Base-by-base conservation (phyloP, 2,888 invertebrate species). In the Athrips mouffetella region DNA sequence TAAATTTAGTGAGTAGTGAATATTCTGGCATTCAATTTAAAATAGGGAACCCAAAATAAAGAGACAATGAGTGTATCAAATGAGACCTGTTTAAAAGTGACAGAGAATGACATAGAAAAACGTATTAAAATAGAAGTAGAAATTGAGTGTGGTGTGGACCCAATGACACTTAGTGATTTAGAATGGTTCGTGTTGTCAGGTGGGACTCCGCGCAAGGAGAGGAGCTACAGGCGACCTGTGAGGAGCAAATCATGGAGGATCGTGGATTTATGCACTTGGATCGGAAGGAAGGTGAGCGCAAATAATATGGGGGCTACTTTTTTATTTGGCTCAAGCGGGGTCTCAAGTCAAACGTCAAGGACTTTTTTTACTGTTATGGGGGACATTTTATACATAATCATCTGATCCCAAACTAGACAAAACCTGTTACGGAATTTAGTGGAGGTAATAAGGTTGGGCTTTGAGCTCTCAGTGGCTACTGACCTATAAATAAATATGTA, bases 171-270 rank as follows among this genome's bases (percentile, higher is more conserved):
- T 35, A 74, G 62, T 73, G 80, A 84, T 20, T 65, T 82, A 56
- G 80, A 84, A 52, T 85, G 81, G 82, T 81, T 84, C 63, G 64
- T 77, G 60, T 76, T 84, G 30, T 70, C 84, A 86, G 87, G 78
- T 59, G 80, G 73, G 11, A 79, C 81, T 2, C 79, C 81, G 11
- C 64, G 79, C 23, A 80, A 70, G 54, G 86, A 85, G 23, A 76
- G 67, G 51, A 67, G 49, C 35, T 51, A 63, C 41, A 71, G 84
- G 3, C 72, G 81, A 10, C 70, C 60, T 27, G 63, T 56, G 45
- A 80, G 76, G 47, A 54, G 78, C 1, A 81, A 72, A 48, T 62
- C 78, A 51, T 83, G 83, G 80, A 74, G 60, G 48, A 63, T 88
- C 30, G 64, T 83, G 53, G 87, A 86, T 50, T 61, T 88, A 10